Evolutionary conservation across 2,888 invertebrate genomes (phyloP), one percentile per base, ranked within the genome.

Genomic region (Molanna angustata): DNA sequence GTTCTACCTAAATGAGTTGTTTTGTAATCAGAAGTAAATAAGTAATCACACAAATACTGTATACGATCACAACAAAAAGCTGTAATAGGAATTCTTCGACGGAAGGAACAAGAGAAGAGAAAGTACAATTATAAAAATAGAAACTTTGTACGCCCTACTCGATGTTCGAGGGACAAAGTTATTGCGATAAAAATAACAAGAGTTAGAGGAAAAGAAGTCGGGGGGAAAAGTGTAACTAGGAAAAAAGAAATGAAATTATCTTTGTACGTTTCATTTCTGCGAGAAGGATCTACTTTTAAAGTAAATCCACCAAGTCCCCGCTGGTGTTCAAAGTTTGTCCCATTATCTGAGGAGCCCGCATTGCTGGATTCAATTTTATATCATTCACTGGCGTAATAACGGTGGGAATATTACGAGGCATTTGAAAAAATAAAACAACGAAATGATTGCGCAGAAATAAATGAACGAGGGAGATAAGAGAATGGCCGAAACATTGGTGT

Each of bases 211-310:
- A n/a, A n/a, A n/a, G 22, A 44, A 49, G 33, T 19, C 46, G 33
- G 17, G n/a, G 50, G 35, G 41, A 41, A 48, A 54, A 54, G 46
- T 49, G 50, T 45, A 35, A 20, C 37, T 33, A 49, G 45, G 32
- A 53, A 46, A 49, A 44, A 52, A 55, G 52, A 57, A 57, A 57
- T 57, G 57, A 57, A 57, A 57, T 57, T 57, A 57, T 57, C 54
- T 53, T 53, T 50, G 53, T n/a, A n/a, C 57, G 57, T 53, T 57
- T 53, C 53, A 53, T 57, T 53, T 49, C 50, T 57, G 50, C 44
- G 44, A 51, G 55, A 47, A 40, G 44, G 49, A 56, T 50, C 49
- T 52, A 56, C 46, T 57, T 57, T 51, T 53, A 57, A 57, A 57
- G 57, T 50, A 57, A 57, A 57, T 57, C 48, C 53, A 50, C 43